phyloP scores from a whole-genome alignment of 2,113 vertebrate genomes.

The Archocentrus centrarchus region DNA sequence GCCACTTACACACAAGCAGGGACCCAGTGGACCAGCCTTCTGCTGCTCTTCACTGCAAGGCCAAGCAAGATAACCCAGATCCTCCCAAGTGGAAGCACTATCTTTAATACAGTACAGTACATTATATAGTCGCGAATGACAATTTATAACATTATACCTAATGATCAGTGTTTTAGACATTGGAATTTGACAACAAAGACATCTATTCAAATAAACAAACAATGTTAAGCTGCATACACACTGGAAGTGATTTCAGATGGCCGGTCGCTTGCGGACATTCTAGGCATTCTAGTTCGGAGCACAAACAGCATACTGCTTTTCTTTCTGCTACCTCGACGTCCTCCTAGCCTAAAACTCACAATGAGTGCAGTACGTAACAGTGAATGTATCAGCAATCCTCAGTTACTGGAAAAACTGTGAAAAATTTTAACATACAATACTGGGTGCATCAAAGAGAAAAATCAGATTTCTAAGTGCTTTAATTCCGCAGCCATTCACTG shows the following conservation, averaged over 20 bases:
- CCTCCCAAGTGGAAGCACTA: not conserved
- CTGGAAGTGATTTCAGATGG: not conserved
- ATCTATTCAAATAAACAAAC: not conserved
- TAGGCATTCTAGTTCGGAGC: not conserved
- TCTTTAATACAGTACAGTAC: not conserved
- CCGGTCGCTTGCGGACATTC: not conserved
- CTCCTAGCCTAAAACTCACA: not conserved
- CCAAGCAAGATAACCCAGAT: not conserved
- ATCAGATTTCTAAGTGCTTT: too few relatives aligned
- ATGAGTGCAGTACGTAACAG: not conserved
- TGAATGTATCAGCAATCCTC: not conserved
- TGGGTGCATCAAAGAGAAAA: too few relatives aligned
- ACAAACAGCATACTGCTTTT: not conserved
- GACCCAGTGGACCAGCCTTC: constrained; percentile 16
- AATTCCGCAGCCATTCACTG: too few relatives aligned
- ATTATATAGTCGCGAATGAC: not conserved
- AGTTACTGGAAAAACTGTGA: not conserved
- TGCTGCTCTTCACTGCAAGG: constrained; percentile 28
- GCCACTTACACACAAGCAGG: constrained; percentile 53
- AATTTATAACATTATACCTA: not conserved
- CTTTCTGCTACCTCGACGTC: not conserved
- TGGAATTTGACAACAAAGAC: not conserved
- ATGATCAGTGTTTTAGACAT: not conserved
- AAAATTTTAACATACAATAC: not conserved
- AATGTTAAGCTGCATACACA: not conserved